Evolutionary conservation across 2,797 vertebrate genomes (phyloP).

Genomic region (Sarcoramphus papa): DNA sequence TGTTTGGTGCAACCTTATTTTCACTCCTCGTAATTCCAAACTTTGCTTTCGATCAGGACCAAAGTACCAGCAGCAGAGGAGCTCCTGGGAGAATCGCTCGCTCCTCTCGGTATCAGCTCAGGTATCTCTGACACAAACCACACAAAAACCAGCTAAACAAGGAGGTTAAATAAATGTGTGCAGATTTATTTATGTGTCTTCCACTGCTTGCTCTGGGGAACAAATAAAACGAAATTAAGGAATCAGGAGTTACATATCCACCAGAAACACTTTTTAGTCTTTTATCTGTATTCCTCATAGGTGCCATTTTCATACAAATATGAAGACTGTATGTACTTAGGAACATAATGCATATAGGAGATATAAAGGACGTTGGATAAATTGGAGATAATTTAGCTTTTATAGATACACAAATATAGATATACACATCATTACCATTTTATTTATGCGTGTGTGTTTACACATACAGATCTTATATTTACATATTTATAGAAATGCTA

Average conservation of each 20-base stretch:
- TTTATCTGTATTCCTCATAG: conserved; percentile 20
- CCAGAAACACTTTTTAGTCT: not conserved
- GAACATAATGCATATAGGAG: not conserved
- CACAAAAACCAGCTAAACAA: not conserved
- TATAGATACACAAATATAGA: conserved; percentile 38
- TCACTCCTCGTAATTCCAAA: not conserved
- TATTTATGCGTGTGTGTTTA: conserved; percentile 55
- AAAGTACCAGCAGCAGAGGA: not conserved
- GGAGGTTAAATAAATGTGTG: not conserved
- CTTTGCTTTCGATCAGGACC: not conserved
- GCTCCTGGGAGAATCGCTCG: not conserved
- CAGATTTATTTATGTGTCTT: not conserved
- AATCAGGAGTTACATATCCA: not conserved
- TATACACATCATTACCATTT: conserved; percentile 44
- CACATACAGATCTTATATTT: conserved; percentile 44
- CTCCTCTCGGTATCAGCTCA: not conserved
- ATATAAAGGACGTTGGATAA: not conserved
- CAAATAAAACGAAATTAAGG: not conserved
- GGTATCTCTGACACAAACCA: not conserved
- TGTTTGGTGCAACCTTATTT: not conserved
- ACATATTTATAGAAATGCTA: conserved; percentile 45
- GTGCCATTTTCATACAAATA: not conserved
- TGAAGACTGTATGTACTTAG: not conserved
- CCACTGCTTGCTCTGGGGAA: not conserved
- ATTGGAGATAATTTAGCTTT: conserved; percentile 44